phyloP scores from a whole-genome alignment of 2,113 vertebrate genomes.

The Sceloporus tristichus region DNA sequence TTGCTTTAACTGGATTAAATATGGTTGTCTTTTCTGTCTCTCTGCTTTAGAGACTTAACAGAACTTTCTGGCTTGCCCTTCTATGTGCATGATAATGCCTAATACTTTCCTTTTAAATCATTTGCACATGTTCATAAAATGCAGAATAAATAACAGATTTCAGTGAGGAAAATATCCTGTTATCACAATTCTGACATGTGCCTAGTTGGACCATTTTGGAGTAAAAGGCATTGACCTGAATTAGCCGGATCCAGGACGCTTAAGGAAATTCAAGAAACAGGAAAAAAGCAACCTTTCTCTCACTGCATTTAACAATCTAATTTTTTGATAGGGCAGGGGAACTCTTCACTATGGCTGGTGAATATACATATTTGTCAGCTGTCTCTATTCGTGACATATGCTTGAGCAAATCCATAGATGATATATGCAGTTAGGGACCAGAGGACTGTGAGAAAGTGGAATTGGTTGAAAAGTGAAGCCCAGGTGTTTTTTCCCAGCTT shows the following conservation, averaged over 20 bases:
- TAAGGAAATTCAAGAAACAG: neutral
- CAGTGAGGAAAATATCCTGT: conserved; percentile 33
- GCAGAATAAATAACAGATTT: neutral
- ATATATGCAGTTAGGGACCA: neutral
- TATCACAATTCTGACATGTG: neutral
- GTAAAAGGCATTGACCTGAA: conserved; percentile 20
- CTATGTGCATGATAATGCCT: neutral
- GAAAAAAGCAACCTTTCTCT: neutral
- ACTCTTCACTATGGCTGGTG: conserved; percentile 12
- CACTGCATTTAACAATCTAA: neutral
- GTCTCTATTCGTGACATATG: neutral
- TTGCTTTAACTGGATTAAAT: neutral
- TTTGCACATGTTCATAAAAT: neutral
- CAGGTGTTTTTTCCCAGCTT: no score
- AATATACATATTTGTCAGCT: neutral
- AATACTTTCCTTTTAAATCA: neutral
- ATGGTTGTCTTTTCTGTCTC: neutral
- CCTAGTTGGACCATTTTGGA: neutral
- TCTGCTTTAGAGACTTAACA: conserved; percentile 6
- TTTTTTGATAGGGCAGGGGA: neutral
- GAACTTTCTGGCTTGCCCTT: conserved; percentile 27
- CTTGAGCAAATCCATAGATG: conserved; percentile 36
- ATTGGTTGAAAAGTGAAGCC: no score
- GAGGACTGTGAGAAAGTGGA: no score
- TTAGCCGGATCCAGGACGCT: neutral